phyloP scores from a whole-genome alignment of 2,113 vertebrate genomes.

The Ia io region DNA sequence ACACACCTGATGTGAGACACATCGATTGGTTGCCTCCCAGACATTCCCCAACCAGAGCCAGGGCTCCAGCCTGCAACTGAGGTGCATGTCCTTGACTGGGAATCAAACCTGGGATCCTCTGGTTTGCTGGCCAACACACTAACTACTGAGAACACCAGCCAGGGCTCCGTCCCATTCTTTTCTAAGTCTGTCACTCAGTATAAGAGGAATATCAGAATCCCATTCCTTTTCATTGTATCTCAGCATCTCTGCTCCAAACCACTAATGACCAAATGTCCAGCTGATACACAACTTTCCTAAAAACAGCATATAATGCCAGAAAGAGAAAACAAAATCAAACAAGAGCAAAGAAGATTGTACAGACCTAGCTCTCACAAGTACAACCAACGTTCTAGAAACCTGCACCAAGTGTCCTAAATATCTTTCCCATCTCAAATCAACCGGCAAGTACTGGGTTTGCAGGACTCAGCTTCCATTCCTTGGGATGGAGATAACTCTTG shows the following conservation, averaged over 20 bases:
- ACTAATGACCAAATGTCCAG: not conserved
- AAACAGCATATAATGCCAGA: not conserved
- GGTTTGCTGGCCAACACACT: too few species aligned
- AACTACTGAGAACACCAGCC: too few species aligned
- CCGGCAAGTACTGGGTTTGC: not conserved
- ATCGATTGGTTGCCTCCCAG: too few species aligned
- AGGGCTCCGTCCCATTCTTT: not conserved
- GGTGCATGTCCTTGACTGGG: too few species aligned
- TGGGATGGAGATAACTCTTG: not conserved
- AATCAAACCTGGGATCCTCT: too few species aligned
- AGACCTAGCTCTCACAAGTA: not conserved
- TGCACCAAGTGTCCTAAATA: fast-evolving
- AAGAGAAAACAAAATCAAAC: not conserved
- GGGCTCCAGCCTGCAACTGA: too few species aligned
- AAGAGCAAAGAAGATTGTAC: not conserved
- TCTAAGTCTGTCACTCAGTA: not conserved
- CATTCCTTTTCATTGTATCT: not conserved
- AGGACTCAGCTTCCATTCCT: not conserved
- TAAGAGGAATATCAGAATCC: fast-evolving
- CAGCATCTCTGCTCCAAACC: not conserved
- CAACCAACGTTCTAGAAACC: not conserved
- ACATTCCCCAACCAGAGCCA: too few species aligned
- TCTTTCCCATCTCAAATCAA: not conserved
- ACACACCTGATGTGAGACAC: too few species aligned
- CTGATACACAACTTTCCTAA: not conserved